Evolutionary conservation across 2,888 invertebrate species (phyloP), one percentile per base, ranked within the genome.

Genomic region (Barypeithes pellucidus): DNA sequence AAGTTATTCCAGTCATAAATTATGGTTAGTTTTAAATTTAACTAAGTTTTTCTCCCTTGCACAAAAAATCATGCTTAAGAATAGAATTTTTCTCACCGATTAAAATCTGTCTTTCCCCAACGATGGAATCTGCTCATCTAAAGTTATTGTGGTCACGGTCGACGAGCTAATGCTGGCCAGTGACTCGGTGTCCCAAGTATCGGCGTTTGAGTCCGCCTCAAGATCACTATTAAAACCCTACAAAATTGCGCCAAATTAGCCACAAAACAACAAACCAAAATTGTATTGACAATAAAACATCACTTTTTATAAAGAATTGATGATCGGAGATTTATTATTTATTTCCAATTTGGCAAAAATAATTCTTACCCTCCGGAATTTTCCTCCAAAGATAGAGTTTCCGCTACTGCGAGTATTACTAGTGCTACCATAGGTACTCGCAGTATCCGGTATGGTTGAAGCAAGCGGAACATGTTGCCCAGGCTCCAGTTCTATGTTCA

Each of bases 401-500:
- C 52, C n/a, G n/a, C 52, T 54, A 8, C 66, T 47, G 22, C n/a
- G 5, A 20, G n/a, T n/a, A 12, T 9, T 33, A 16, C 20, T 52
- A 33, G 18, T 61, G 33, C 74, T 24, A 8, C 47, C 36, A 2
- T 29, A 22, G 4, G n/a, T 47, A 45, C 70, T 70, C 4, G 9
- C 20, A 9, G 24, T 43, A 16, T 66, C 54, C 18, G 54, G 59
- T 29, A 54, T 8, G 7, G 29, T 14, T 7, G 67, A 71, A 1
- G 33, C 75, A 1, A 69, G 18, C 0, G 88, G 88, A 50, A 86
- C 77, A 79, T 89, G 89, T n/a, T 81, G 80, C 0, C 87, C 88
- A 0, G 85, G 84, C 43, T 84, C 78, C 0, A 87, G 74, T 5
- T 81, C 73, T 8, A 89, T 84, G 11, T 83, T 83, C 24, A 88